These are phyloP conservation scores for Heliconius melpomene DNA, from an alignment of 1,140 invertebrate species.

Conservation along the genomic window DNA sequence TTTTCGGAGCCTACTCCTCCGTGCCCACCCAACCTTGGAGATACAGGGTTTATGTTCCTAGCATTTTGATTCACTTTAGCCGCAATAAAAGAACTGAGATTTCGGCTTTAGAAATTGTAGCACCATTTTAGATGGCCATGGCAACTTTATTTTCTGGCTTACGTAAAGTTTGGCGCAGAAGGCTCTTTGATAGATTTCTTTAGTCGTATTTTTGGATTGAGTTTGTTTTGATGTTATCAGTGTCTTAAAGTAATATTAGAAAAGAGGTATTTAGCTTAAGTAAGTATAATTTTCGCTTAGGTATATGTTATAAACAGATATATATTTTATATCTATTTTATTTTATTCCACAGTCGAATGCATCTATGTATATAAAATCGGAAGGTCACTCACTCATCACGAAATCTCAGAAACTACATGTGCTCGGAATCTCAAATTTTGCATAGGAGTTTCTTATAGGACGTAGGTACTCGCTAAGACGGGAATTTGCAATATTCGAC, in stretches of 20 bases:
- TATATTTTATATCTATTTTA: too few relatives aligned
- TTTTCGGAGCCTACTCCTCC: slow-evolving; percentile 59
- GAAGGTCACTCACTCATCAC: too few relatives aligned
- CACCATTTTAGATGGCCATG: slow-evolving; percentile 36
- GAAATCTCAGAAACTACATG: too few relatives aligned
- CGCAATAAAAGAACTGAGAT: slow-evolving; percentile 51
- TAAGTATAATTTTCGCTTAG: too few relatives aligned
- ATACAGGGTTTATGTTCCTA: slow-evolving; percentile 52
- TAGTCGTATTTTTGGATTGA: not conserved
- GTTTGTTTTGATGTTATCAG: not conserved
- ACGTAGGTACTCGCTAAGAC: too few relatives aligned
- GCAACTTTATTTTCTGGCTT: slow-evolving; percentile 35
- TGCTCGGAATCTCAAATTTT: too few relatives aligned
- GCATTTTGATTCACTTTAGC: slow-evolving; percentile 53
- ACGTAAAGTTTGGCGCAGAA: slow-evolving; percentile 24
- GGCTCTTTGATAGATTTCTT: slow-evolving; percentile 19
- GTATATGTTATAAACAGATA: too few relatives aligned
- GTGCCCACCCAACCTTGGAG: slow-evolving; percentile 55
- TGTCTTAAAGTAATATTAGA: not conserved
- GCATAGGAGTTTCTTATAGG: too few relatives aligned
- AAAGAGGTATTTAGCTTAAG: too few relatives aligned
- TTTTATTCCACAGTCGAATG: too few relatives aligned
- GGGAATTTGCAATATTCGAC: too few relatives aligned
- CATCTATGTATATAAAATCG: too few relatives aligned
- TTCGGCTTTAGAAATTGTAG: slow-evolving; percentile 35